These are phyloP conservation scores for Spodoptera exigua DNA, from an alignment of 2,888 invertebrate species.

Conservation along the genomic window DNA sequence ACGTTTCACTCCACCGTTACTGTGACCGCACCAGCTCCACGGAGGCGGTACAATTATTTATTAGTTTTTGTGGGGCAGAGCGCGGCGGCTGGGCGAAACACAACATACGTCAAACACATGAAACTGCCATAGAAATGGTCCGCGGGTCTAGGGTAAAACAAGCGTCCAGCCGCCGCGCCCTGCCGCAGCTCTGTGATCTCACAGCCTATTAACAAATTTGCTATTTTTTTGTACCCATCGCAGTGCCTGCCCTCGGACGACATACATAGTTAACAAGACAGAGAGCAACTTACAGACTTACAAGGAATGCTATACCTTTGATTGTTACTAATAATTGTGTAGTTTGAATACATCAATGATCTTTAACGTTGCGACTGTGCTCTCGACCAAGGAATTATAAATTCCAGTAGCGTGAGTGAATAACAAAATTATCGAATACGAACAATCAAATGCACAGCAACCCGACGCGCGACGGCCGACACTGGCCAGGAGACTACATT, in stretches of 20 bases:
- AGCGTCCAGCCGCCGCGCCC: slow-evolving; percentile 47
- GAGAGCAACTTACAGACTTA: slow-evolving; percentile 51
- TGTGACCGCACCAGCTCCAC: slow-evolving; percentile 48
- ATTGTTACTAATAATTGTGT: slow-evolving; percentile 42
- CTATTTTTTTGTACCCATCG: slow-evolving; percentile 80
- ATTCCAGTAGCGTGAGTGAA: slow-evolving; percentile 49
- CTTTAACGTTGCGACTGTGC: slow-evolving; percentile 44
- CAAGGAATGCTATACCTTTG: slow-evolving; percentile 42
- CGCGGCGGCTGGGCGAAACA: slow-evolving; percentile 46
- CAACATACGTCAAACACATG: slow-evolving; percentile 63
- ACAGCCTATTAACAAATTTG: slow-evolving; percentile 78
- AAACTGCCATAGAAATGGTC: slow-evolving; percentile 62
- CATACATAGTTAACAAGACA: slow-evolving; percentile 45
- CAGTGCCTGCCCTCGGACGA: slow-evolving; percentile 65
- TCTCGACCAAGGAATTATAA: slow-evolving; percentile 46
- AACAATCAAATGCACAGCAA: slow-evolving; percentile 54
- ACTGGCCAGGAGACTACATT: slow-evolving; percentile 68
- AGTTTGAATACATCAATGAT: slow-evolving; percentile 42
- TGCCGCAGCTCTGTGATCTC: slow-evolving; percentile 59
- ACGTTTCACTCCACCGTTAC: slow-evolving; percentile 56
- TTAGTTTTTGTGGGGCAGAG: slow-evolving; percentile 52
- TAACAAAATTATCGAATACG: slow-evolving; percentile 49
- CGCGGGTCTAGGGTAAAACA: slow-evolving; percentile 77
- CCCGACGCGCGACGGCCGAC: slow-evolving; percentile 43
- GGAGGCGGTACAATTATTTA: slow-evolving; percentile 50